A percentile compares a stretch with the other conserved stretches of the same genome.
Evolutionary conservation across 2,797 vertebrate species (phyloP).

Genomic region (Muraenolepis orangiensis): DNA sequence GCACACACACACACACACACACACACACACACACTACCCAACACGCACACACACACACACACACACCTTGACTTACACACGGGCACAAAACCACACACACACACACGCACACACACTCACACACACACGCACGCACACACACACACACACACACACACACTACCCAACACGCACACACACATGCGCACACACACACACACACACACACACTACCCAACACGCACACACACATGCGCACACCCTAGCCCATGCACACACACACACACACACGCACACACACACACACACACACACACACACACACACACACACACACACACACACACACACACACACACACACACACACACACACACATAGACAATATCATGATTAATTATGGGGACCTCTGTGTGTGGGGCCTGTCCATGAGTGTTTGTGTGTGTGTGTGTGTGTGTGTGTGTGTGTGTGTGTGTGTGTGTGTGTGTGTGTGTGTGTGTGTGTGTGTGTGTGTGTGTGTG

Average conservation of each 20-base stretch:
- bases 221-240: too few species aligned
- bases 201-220: neutral
- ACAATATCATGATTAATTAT: neutral
- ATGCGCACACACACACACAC: constrained; percentile 10
- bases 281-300: neutral
- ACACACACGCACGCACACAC: neutral
- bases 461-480: too few species aligned
- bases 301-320: neutral
- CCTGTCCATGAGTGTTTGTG: neutral
- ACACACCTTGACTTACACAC: too few species aligned
- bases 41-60: too few species aligned
- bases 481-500: too few species aligned
- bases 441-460: too few species aligned
- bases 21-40: too few species aligned
- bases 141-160: neutral
- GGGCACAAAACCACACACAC: too few species aligned
- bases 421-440: neutral
- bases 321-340: neutral
- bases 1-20: too few species aligned
- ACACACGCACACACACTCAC: neutral
- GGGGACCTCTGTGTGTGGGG: neutral
- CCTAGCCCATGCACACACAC: too few species aligned
- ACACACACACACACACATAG: constrained; percentile 8
- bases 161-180: too few species aligned
- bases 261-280: neutral